Evolutionary conservation across 2,113 vertebrate species (phyloP).

Genomic region (Agapornis roseicollis): DNA sequence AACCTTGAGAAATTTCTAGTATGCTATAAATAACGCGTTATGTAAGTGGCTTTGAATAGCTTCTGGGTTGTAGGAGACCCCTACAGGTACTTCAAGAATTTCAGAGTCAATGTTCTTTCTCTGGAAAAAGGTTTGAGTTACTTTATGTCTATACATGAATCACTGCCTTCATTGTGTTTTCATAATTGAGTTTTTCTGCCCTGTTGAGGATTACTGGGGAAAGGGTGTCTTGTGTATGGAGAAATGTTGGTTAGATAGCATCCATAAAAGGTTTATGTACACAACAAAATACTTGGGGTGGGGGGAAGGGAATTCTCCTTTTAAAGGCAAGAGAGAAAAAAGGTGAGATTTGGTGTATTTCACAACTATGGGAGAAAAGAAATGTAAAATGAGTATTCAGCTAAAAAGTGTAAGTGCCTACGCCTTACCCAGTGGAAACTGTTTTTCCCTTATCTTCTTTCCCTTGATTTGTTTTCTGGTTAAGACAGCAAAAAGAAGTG

Average conservation of each 20-base stretch:
- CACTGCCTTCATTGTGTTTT: not conserved
- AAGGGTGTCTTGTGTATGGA: not conserved
- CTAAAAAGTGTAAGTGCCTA: not conserved
- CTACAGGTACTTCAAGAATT: not conserved
- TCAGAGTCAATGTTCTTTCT: not conserved
- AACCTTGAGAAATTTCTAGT: not conserved
- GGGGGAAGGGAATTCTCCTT: not conserved
- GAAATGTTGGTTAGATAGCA: not conserved
- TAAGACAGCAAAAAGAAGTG: not conserved
- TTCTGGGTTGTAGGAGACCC: not conserved
- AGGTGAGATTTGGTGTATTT: not conserved
- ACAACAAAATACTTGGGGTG: not conserved
- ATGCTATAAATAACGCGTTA: not conserved
- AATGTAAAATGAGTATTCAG: not conserved
- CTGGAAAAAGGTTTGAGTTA: not conserved
- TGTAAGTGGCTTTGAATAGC: not conserved
- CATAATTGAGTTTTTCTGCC: not conserved
- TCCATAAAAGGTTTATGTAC: not conserved
- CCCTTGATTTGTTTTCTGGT: not conserved
- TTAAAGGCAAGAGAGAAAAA: not conserved
- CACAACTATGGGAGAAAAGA: not conserved
- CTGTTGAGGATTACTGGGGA: not conserved
- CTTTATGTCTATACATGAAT: not conserved
- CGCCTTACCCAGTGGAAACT: not conserved
- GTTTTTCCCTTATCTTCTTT: not conserved